A percentile compares a stretch with the other conserved stretches of the same genome.
phyloP scores from a whole-genome alignment of 2,797 vertebrate genomes.

The Aulostomus chinensis region DNA sequence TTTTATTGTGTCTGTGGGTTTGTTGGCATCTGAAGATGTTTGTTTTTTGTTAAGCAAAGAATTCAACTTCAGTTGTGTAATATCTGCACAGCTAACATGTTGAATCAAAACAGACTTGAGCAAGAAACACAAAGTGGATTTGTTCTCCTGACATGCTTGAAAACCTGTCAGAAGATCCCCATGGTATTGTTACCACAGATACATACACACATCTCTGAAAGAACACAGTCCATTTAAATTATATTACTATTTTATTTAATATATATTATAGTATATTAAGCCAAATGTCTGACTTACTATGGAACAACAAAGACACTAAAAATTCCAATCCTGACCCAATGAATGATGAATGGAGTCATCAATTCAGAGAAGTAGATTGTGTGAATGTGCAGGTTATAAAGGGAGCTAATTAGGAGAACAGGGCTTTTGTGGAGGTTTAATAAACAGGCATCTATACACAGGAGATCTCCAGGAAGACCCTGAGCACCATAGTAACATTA shows the following conservation, averaged over 20 bases:
- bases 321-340: not conserved
- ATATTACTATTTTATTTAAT: too few species aligned
- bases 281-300: too few species aligned
- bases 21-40: not conserved
- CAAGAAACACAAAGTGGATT: too few species aligned
- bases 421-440: slow-evolving; percentile 30
- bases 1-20: not conserved
- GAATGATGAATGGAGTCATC: slow-evolving; percentile 9
- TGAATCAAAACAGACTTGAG: too few species aligned
- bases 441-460: slow-evolving; percentile 46
- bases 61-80: not conserved
- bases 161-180: too few species aligned
- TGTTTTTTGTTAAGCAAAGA: not conserved
- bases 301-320: not conserved
- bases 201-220: too few species aligned
- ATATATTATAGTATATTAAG: too few species aligned
- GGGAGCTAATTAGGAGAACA: slow-evolving; percentile 61
- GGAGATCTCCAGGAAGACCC: slow-evolving; percentile 50
- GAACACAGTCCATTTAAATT: too few species aligned
- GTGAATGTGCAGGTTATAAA: slow-evolving; percentile 17
- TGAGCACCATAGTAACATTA: slow-evolving; percentile 55
- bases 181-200: too few species aligned
- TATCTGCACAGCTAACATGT: too few species aligned
- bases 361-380: not conserved
- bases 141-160: too few species aligned